These are phyloP conservation scores for Crypturellus undulatus DNA, from an alignment of 2,113 vertebrate species.

Conservation along the genomic window DNA sequence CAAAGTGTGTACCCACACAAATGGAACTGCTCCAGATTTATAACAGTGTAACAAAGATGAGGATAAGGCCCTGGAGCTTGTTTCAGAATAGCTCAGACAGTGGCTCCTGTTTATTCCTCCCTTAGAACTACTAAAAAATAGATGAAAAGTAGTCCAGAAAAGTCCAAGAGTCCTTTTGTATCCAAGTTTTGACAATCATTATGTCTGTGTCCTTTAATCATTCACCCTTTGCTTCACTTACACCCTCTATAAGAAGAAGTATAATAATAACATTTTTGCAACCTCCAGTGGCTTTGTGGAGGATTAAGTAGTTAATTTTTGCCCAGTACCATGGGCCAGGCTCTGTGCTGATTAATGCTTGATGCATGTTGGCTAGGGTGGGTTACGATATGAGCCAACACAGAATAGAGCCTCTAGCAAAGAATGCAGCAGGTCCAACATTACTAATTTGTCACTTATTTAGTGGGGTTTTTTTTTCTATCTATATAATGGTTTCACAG, in stretches of 20 bases:
- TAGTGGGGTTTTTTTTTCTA: background rate
- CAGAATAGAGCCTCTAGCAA: background rate
- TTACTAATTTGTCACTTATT: background rate
- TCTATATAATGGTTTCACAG: background rate
- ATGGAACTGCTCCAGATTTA: background rate
- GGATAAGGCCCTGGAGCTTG: background rate
- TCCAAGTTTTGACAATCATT: background rate
- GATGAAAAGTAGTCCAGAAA: background rate
- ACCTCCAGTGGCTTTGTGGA: background rate
- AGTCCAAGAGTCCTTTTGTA: background rate
- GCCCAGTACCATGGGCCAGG: constrained; percentile 8
- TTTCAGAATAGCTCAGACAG: background rate
- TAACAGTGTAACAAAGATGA: background rate
- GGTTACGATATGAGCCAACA: constrained; percentile 9
- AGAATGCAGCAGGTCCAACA: background rate
- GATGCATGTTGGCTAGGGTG: background rate
- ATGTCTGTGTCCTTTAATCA: constrained; percentile 14
- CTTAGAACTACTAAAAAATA: background rate
- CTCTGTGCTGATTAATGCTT: constrained; percentile 9
- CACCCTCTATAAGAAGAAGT: background rate
- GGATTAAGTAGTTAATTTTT: constrained; percentile 67
- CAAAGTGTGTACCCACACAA: background rate
- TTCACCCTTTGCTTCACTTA: constrained; percentile 1
- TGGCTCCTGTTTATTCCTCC: background rate
- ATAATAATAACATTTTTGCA: constrained; percentile 32